Evolutionary conservation across 2,888 invertebrate species (phyloP).

Genomic region (Myopa testacea): DNA sequence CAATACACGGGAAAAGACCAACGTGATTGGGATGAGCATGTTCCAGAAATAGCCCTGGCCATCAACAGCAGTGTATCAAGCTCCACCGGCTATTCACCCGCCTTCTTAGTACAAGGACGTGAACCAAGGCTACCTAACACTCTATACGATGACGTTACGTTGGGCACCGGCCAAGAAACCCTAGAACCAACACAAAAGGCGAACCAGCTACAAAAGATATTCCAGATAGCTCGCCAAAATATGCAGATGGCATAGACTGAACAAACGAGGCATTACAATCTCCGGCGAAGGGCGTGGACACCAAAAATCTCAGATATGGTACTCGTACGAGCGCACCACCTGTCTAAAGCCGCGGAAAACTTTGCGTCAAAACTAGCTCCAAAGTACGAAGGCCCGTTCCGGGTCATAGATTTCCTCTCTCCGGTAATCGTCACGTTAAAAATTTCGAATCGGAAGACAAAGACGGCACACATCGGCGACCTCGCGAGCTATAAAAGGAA

Average conservation of each 20-base stretch:
- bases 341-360: background rate
- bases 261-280: background rate
- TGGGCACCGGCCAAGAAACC: background rate
- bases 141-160: background rate
- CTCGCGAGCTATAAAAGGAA: background rate
- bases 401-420: background rate
- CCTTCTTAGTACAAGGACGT: constrained; percentile 6
- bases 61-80: too few relatives aligned
- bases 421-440: background rate
- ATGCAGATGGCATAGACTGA: too few relatives aligned
- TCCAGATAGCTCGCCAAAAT: too few relatives aligned
- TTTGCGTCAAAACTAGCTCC: background rate
- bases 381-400: constrained; percentile 3
- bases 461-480: background rate
- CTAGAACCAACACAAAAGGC: too few relatives aligned
- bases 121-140: background rate
- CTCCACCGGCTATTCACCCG: constrained; percentile 45
- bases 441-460: background rate
- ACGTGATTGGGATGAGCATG: too few relatives aligned
- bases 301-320: background rate
- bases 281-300: background rate
- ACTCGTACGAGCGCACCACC: background rate
- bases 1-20: too few relatives aligned
- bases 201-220: too few relatives aligned
- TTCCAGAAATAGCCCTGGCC: too few relatives aligned